These are phyloP conservation scores for Umimayanthus chanpuru DNA, from an alignment of 92 coral and sea anemone species.

Conservation along the genomic window DNA sequence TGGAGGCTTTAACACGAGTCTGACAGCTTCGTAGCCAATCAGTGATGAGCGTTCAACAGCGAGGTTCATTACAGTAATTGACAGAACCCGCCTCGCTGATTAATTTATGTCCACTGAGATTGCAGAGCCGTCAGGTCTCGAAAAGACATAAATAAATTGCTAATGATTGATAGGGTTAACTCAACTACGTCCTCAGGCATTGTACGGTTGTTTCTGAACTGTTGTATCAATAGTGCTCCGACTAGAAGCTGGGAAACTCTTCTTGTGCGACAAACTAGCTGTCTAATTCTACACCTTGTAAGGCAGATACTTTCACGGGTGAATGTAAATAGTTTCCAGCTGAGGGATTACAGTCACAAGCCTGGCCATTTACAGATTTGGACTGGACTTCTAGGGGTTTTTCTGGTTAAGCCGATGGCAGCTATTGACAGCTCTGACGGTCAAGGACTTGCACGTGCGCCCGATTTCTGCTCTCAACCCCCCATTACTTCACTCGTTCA, in stretches of 20 bases:
- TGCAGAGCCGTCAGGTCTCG: constrained; percentile 83
- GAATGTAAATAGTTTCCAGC: constrained; percentile 28
- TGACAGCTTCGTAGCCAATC: constrained; percentile 86
- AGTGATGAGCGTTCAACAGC: constrained; percentile 34
- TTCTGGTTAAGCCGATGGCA: constrained; percentile 28
- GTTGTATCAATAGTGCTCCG: constrained; percentile 22
- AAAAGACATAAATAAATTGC: constrained; percentile 81
- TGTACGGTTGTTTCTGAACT: constrained; percentile 14
- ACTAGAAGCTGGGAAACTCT: background rate
- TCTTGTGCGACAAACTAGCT: background rate
- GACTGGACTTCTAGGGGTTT: constrained; percentile 9
- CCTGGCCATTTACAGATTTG: constrained; percentile 6
- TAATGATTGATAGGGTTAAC: constrained; percentile 77
- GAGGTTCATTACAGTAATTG: constrained; percentile 82
- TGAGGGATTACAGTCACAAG: constrained; percentile 23
- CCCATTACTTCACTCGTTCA: constrained; percentile 39
- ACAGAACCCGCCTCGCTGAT: constrained; percentile 84
- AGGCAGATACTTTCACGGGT: constrained; percentile 17
- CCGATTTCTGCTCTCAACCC: constrained; percentile 32
- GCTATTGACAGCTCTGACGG: constrained; percentile 31
- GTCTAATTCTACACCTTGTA: background rate
- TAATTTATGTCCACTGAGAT: constrained; percentile 76
- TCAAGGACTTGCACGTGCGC: constrained; percentile 39
- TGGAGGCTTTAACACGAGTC: constrained; percentile 61
- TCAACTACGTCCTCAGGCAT: constrained; percentile 30